Evolutionary conservation across 2,113 vertebrate genomes (phyloP).

Genomic region (Cynopterus brachyotis): DNA sequence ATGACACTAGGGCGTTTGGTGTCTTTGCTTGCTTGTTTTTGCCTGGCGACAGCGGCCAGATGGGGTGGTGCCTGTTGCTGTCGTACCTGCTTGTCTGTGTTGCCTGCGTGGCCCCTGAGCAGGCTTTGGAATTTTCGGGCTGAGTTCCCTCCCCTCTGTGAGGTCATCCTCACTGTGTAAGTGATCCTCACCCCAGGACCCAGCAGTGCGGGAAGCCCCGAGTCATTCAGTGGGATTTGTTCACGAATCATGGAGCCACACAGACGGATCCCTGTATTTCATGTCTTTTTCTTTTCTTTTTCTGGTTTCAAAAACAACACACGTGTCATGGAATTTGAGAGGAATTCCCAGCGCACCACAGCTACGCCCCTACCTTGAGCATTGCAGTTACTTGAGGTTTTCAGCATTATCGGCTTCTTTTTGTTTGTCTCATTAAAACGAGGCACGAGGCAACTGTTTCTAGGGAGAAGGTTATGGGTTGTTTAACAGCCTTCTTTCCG

Average conservation of each 20-base stretch:
- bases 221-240: neutral
- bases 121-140: neutral
- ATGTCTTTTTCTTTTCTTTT: neutral
- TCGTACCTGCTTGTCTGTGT: neutral
- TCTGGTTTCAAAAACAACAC: neutral
- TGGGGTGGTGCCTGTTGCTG: neutral
- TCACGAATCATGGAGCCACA: neutral
- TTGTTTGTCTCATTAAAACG: neutral
- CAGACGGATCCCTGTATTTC: neutral
- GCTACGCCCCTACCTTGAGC: neutral
- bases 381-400: neutral
- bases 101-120: neutral
- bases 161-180: neutral
- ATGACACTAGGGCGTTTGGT: neutral
- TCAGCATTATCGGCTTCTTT: neutral
- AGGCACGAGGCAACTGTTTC: neutral
- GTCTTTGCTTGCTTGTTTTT: neutral
- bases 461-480: neutral
- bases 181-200: neutral
- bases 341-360: neutral
- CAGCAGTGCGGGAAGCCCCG: neutral
- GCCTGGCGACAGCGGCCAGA: neutral
- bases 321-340: neutral
- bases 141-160: neutral
- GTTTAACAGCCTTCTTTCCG: neutral